Conservation (phyloP, 2,797 vertebrate species). For the Rhinogobio ventralis region DNA sequence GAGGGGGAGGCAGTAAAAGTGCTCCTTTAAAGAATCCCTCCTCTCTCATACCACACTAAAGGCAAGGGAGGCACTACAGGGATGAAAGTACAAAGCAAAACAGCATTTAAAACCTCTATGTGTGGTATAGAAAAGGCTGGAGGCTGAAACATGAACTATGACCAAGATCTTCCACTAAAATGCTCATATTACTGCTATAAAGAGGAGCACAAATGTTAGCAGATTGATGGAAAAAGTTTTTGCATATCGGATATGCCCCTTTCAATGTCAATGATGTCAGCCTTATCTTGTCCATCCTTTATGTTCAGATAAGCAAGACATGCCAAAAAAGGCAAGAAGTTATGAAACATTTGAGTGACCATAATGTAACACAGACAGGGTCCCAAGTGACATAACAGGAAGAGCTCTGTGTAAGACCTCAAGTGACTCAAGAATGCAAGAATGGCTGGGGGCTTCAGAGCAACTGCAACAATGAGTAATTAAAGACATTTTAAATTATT, state of each 20-base stretch:
- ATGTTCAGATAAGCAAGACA: background rate
- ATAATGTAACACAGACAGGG: constrained; percentile 11
- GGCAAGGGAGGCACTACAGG: constrained; percentile 8
- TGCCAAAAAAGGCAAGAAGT: background rate
- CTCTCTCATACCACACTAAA: constrained; percentile 16
- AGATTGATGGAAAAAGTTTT: background rate
- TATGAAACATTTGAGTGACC: background rate
- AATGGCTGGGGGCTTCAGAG: background rate
- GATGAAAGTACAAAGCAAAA: constrained; percentile 37
- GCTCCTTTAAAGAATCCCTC: constrained; percentile 19
- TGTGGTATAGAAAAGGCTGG: background rate
- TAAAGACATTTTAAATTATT: background rate
- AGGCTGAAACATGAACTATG: background rate
- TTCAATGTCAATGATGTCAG: background rate
- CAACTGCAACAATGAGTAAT: background rate
- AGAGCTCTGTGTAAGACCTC: constrained; percentile 19
- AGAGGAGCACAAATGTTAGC: background rate
- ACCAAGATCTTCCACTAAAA: background rate
- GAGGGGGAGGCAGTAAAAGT: constrained; percentile 8
- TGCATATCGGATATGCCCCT: background rate
- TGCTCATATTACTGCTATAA: background rate
- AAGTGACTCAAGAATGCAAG: background rate
- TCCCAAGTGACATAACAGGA: constrained; percentile 27
- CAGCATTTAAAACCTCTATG: constrained; percentile 7
- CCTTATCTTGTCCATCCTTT: background rate